Conservation (phyloP, 2,888 invertebrate species). For the Dysmachus trigonus region DNA sequence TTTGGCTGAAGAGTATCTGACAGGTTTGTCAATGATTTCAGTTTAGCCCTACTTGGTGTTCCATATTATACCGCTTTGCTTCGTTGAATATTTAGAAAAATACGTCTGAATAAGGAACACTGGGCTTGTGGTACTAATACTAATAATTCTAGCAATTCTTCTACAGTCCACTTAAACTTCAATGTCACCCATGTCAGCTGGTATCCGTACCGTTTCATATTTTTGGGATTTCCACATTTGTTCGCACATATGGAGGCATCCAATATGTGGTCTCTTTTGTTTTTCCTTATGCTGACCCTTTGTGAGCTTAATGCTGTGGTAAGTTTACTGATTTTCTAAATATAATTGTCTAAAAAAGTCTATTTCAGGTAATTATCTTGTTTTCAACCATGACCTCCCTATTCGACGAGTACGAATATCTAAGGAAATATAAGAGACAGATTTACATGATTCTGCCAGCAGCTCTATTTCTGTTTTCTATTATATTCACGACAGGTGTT, state of each 20-base stretch:
- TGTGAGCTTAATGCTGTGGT: constrained; percentile 78
- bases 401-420: constrained; percentile 59
- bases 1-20: neutral
- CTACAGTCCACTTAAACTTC: neutral
- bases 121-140: too few relatives aligned
- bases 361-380: constrained; percentile 57
- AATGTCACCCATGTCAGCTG: neutral
- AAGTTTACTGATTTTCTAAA: constrained; percentile 59
- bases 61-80: too few relatives aligned
- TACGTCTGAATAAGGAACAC: too few relatives aligned
- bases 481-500: constrained; percentile 61
- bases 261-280: constrained; percentile 78
- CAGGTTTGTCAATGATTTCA: neutral
- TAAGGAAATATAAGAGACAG: constrained; percentile 54
- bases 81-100: too few relatives aligned
- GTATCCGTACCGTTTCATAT: constrained; percentile 58
- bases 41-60: neutral
- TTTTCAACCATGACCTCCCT: constrained; percentile 56
- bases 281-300: constrained; percentile 80
- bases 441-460: constrained; percentile 53
- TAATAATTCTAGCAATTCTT: neutral
- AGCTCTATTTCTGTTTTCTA: constrained; percentile 52
- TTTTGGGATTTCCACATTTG: constrained; percentile 77
- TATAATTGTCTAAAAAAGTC: neutral
- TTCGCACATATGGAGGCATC: constrained; percentile 75